Percentiles rank a stretch among this genome's conserved stretches.
These are phyloP conservation scores for Pachypeltis micranthus DNA, from an alignment of 1,140 invertebrate genomes.

Conservation along the genomic window DNA sequence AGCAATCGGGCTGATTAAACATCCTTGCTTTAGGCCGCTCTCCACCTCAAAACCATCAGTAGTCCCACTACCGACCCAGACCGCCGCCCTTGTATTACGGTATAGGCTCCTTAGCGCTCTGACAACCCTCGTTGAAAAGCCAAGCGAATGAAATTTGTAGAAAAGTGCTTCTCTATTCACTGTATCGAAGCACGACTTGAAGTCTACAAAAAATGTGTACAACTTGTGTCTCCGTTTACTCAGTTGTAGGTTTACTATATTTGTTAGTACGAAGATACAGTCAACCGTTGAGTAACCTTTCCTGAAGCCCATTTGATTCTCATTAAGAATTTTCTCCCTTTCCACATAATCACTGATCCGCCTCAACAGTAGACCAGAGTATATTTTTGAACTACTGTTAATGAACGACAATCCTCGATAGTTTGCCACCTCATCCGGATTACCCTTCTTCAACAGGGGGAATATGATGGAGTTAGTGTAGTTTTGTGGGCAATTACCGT, in stretches of 20 bases:
- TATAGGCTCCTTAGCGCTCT: constrained; percentile 10
- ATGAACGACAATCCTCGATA: constrained; percentile 28
- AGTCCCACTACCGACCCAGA: constrained; percentile 6
- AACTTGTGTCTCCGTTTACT: constrained; percentile 1
- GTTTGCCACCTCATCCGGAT: constrained; percentile 24
- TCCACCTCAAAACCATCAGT: constrained; percentile 15
- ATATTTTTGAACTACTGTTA: constrained; percentile 26
- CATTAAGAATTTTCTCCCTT: constrained; percentile 21
- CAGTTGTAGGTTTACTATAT: not conserved
- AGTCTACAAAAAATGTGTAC: constrained; percentile 9
- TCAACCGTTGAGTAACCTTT: constrained; percentile 24
- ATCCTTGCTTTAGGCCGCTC: constrained; percentile 24
- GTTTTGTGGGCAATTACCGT: not conserved
- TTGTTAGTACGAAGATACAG: constrained; percentile 22
- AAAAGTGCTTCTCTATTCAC: constrained; percentile 5
- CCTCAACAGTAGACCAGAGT: constrained; percentile 22
- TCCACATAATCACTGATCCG: constrained; percentile 25
- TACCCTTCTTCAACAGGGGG: constrained; percentile 22
- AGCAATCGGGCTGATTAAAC: constrained; percentile 21
- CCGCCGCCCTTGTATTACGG: not conserved
- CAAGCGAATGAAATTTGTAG: not conserved
- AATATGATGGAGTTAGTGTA: constrained; percentile 11
- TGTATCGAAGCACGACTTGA: constrained; percentile 12
- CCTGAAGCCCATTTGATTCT: constrained; percentile 29
- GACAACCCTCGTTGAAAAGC: constrained; percentile 10